Base-by-base conservation (phyloP, 2,113 vertebrate genomes). In the Apeltes quadracus region DNA sequence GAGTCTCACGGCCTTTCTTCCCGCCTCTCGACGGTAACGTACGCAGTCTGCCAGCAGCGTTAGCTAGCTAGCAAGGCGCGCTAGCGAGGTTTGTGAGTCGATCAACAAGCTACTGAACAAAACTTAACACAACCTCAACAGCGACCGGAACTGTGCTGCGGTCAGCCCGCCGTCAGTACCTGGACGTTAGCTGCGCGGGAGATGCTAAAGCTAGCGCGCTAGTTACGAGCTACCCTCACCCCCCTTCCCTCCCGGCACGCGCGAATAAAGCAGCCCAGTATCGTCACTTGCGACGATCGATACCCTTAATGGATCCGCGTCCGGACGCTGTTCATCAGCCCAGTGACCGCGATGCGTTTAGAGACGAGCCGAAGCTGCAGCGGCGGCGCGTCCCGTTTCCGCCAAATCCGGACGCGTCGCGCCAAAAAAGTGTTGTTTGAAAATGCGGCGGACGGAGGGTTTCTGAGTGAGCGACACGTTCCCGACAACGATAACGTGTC, bases 341-440 rank as follows among this genome's bases (percentile, higher is more conserved):
- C 32, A 34, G 32, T 34, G 32, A 34, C 5, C 38, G 25, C 4
- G 20, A 15, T 55, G 20, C 1, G 23, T 48, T n/a, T 14, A 27
- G 12, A 27, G 10, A 13, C 7, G 12, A 9, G 5, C 2, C 6
- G 23, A 55, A 18, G 9, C 4, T 32, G 9, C n/a, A 5, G 25
- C 44, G 29, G 44, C 78, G 75, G 76, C 68, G 65, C 61, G 15
- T 36, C 15, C 53, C 43, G 1, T 1, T 83, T 90, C 73, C 85
- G 87, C 87, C 86, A 87, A 84, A 44, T 81, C 46, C 43, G 7
- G 41, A 5, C 29, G 3, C 44, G 20, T 71, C 84, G 82, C 87
- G 89, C 87, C 87, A 90, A 89, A 50, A 87, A 41, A 20, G 10
- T 0, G 13, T 71, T 71, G 13, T 58, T 55, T 1, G 8, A 7